A percentile compares a stretch with the other conserved stretches of the same genome.
These are phyloP conservation scores for Metacarcinus magister DNA, from an alignment of 2,888 invertebrate species.

Conservation along the genomic window DNA sequence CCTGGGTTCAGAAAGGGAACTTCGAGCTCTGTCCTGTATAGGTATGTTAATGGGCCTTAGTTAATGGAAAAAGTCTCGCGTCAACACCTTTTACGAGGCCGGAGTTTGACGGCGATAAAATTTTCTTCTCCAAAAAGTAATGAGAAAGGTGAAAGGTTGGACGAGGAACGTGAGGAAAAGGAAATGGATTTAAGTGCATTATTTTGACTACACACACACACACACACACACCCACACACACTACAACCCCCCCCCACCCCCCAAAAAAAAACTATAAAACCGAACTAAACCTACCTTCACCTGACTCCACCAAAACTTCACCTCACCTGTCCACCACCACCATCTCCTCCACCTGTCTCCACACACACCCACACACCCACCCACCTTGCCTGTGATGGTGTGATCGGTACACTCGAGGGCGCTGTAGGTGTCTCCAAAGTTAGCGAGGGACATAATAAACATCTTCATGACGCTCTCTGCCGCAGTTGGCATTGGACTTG, in stretches of 20 bases:
- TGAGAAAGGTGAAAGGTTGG: not conserved
- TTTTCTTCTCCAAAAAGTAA: not conserved
- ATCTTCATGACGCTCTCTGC: constrained; percentile 98
- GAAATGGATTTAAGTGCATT: not conserved
- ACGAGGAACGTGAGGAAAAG: not conserved
- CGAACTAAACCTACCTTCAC: no score
- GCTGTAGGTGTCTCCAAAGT: constrained; percentile 96
- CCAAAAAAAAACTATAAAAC: no score
- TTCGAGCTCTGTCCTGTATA: not conserved
- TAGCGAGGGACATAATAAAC: constrained; percentile 99
- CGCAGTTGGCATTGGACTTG: constrained; percentile 95
- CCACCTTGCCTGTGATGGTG: constrained; percentile 94
- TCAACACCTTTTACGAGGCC: not conserved
- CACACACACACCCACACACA: no score
- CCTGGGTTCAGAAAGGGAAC: not conserved
- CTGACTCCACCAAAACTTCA: no score
- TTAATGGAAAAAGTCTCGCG: constrained; percentile 26
- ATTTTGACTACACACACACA: not conserved
- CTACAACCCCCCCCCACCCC: no score
- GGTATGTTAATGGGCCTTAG: constrained; percentile 3
- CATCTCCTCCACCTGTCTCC: not conserved
- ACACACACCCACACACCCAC: constrained; percentile 6
- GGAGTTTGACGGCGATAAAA: not conserved
- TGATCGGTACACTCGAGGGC: constrained; percentile 95
- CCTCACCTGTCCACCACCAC: not conserved